Evolutionary conservation across 2,113 vertebrate genomes (phyloP).

Genomic region (Orthonyx spaldingii): DNA sequence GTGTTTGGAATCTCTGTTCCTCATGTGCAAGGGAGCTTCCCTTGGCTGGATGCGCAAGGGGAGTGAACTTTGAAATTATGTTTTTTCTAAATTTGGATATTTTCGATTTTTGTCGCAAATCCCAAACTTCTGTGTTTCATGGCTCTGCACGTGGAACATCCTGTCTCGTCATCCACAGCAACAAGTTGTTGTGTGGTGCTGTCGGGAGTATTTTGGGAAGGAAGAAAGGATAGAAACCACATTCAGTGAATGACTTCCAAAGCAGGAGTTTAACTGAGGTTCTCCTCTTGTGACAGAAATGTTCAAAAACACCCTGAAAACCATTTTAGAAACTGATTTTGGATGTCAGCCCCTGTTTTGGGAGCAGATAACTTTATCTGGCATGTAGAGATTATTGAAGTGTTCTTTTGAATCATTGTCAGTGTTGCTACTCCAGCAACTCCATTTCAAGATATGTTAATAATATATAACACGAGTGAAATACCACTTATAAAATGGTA

Average conservation of each 20-base stretch:
- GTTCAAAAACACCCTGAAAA: background rate
- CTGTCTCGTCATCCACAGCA: too few species aligned
- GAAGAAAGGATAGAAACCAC: background rate
- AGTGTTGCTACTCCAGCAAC: background rate
- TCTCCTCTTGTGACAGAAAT: background rate
- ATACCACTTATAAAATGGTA: background rate
- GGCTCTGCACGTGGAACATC: background rate
- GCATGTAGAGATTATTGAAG: too few species aligned
- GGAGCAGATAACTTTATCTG: background rate
- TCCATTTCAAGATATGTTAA: background rate
- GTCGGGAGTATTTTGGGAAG: background rate
- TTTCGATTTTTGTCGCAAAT: background rate
- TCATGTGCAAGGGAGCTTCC: background rate
- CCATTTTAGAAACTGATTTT: background rate
- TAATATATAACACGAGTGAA: background rate
- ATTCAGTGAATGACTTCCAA: background rate
- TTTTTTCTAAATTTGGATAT: background rate
- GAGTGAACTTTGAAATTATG: background rate
- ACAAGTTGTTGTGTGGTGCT: rapidly evolving
- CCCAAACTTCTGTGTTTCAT: background rate
- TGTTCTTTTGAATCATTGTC: background rate
- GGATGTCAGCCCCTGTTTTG: background rate
- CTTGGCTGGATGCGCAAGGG: background rate
- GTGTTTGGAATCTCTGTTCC: background rate
- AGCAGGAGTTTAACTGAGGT: background rate